Base-by-base conservation (phyloP, 2,888 invertebrate genomes). In the Lithophane ornitopus region DNA sequence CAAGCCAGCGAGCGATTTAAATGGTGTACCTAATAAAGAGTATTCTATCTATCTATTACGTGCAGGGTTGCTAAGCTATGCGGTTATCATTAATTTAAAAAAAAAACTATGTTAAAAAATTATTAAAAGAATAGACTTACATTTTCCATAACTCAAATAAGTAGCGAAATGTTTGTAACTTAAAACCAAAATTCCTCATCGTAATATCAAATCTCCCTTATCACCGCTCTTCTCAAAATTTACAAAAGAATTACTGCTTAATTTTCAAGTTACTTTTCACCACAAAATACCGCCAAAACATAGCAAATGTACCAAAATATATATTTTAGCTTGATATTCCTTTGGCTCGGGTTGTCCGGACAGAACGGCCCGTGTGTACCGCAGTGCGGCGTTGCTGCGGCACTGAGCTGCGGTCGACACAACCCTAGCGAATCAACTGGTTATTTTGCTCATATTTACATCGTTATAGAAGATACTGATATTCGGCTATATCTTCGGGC, bases 371-470 rank as follows among this genome's bases (percentile, higher is more conserved):
- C 83, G 82, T 87, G 81, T 88, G 91, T 94, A 91, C 92, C 95
- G 95, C 95, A 95, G 87, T 95, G 95, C 95, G 94, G 85, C 92
- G 92, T 46, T 83, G 89, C 91, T 95, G 94, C 95, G 95, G 89
- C 92, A 94, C 87, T 59, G 76, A 79, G 88, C 89, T 90, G 89
- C 90, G 89, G 87, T 82, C 74, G 76, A 72, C 85, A 85, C 76
- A 83, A 66, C 74, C 85, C 81, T 80, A 83, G 79, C 71, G 67
- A 78, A 82, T 76, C 84, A 80, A 80, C 80, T 79, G 71, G 79
- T 70, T 83, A 81, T 78, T 80, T 78, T 72, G 63, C 83, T 65
- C 72, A 81, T 73, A 72, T 71, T 78, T 62, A 77, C 73, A 58
- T 63, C 46, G 26, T 68, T 28, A 56, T 34, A 6, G 34, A n/a